Evolutionary conservation across 1,140 invertebrate species (phyloP), one percentile per base, ranked within the genome.

Genomic region (Zeugodacus cucurbitae): DNA sequence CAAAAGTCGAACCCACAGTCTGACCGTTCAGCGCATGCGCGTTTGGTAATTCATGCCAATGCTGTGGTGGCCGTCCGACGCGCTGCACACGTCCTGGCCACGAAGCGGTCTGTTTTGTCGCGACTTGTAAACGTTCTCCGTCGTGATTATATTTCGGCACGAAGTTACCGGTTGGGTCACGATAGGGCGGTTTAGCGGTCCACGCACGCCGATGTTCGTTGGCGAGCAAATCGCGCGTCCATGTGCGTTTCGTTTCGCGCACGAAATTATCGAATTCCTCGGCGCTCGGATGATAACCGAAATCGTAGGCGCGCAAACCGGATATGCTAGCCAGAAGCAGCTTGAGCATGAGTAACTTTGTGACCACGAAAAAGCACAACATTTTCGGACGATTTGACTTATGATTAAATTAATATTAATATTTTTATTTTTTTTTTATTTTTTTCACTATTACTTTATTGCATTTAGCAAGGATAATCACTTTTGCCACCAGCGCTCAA

Each of bases 221-320:
- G 74, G 90, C 88, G 26, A 92, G 67, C 11, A 91, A 74, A 88
- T 92, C 89, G 11, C 92, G 90, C 11, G 91, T 91, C 91, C 91
- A 93, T 17, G 70, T 90, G 22, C 90, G 89, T n/a, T 90, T 88
- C 44, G 90, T 91, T 34, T 91, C 90, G 11, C 91, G 89, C 34
- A 92, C n/a, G 4, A 93, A 29, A 48, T 89, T 90, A 87, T 93
- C 92, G 86, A 91, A 93, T 89, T 93, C 92, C 87, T 93, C 92
- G 89, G 92, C 92, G 54, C 92, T 93, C 41, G 92, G 92, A 90
- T 93, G 92, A 85, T 93, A 93, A 87, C 92, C 92, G 59, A 90
- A 91, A 41, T 93, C 91, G 48, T 93, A 91, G 82, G 89, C 67
- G 41, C 26, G 88, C 1, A 89, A 89, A 34, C 87, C 88, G 34